Conservation (phyloP, 53 echinoderm and acorn worm genomes). For the Actinopyga echinites region DNA sequence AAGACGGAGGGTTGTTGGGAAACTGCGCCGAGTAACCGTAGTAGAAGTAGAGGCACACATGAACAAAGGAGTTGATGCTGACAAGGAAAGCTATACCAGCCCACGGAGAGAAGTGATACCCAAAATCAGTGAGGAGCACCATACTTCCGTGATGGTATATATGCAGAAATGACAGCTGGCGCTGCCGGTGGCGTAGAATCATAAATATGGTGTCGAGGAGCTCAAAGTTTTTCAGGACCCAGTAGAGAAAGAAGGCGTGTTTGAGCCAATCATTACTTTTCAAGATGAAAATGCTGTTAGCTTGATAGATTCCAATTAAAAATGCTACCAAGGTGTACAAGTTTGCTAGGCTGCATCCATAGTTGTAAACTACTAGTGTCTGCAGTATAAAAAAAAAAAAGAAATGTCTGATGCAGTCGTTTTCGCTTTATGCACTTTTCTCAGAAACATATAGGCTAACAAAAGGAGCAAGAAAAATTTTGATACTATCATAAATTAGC, state of each 20-base stretch:
- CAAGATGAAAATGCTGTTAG: conserved; percentile 70
- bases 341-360: conserved; percentile 75
- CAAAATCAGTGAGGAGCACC: conserved; percentile 92
- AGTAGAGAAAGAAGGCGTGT: conserved; percentile 85
- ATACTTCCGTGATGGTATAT: conserved; percentile 93
- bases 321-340: conserved; percentile 69
- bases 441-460: no score
- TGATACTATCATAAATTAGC: no score
- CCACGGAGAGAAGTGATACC: conserved; percentile 82
- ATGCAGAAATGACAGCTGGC: conserved; percentile 94
- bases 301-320: conserved; percentile 56
- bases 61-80: conserved; percentile 85
- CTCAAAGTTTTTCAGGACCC: conserved; percentile 81
- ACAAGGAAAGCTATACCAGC: conserved; percentile 83
- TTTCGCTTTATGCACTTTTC: no score
- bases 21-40: conserved; percentile 81
- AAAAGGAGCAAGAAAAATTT: no score
- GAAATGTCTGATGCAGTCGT: neutral
- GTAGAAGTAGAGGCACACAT: conserved; percentile 93
- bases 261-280: conserved; percentile 59
- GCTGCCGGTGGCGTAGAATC: conserved; percentile 91
- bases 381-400: conserved; percentile 41
- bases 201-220: conserved; percentile 94
- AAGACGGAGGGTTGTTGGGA: conserved; percentile 65
- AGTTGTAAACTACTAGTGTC: conserved; percentile 86